Evolutionary conservation across 1,140 invertebrate species (phyloP).

Genomic region (Dolichoris vasculosae): DNA sequence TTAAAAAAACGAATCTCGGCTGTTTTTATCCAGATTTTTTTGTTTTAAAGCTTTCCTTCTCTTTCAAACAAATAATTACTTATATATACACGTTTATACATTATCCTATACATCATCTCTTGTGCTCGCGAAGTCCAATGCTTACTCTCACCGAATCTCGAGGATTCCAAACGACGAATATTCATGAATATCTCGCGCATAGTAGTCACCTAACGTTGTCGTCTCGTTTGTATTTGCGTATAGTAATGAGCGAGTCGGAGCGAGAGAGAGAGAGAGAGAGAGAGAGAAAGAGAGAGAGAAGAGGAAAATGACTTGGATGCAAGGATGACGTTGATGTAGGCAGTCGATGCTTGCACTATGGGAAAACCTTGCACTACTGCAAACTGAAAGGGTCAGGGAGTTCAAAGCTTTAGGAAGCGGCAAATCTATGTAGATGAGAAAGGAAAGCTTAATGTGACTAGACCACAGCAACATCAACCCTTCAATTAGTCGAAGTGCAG

Average conservation of each 20-base stretch:
- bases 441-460: constrained; percentile 39
- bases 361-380: not conserved
- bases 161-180: constrained; percentile 60
- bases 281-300: not conserved
- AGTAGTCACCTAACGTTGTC: constrained; percentile 21
- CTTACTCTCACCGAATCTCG: not conserved
- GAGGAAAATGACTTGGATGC: not conserved
- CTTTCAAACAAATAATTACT: no score
- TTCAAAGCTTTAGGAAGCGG: constrained; percentile 66
- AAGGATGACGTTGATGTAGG: not conserved
- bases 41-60: not conserved
- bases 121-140: not conserved
- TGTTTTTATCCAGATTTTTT: not conserved
- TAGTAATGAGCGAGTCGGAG: not conserved
- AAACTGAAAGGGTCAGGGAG: constrained; percentile 65
- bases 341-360: not conserved
- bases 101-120: not conserved
- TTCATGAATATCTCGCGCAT: constrained; percentile 67
- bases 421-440: constrained; percentile 71
- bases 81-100: not conserved
- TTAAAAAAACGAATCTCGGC: not conserved
- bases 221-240: not conserved
- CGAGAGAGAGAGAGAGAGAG: not conserved
- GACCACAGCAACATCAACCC: constrained; percentile 62
- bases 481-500: constrained; percentile 72